Conservation (phyloP, 1,140 invertebrate species). For the Nylanderia fulva region DNA sequence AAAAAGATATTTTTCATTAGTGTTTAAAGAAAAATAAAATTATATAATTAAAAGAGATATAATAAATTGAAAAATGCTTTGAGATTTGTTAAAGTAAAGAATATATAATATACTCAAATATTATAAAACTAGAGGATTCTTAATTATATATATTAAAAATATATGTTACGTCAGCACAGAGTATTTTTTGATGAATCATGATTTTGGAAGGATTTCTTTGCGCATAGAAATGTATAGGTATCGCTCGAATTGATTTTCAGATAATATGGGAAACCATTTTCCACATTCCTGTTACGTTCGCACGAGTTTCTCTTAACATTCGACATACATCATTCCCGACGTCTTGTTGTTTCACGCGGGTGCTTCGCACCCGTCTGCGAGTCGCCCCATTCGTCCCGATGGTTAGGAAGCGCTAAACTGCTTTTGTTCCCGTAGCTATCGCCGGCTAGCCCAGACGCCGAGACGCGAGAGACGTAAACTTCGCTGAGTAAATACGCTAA, state of each 20-base stretch:
- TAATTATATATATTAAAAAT: too few relatives aligned
- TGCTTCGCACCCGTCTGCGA: background rate
- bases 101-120: too few relatives aligned
- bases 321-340: constrained; percentile 68
- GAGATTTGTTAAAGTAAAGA: background rate
- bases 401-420: constrained; percentile 55
- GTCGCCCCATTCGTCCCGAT: constrained; percentile 45
- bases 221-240: too few relatives aligned
- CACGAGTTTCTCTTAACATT: constrained; percentile 51
- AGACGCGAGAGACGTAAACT: constrained; percentile 57
- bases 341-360: constrained; percentile 34
- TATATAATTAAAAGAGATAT: too few relatives aligned
- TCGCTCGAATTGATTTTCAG: background rate
- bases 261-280: constrained; percentile 43
- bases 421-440: constrained; percentile 49
- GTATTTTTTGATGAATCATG: too few relatives aligned
- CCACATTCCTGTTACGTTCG: constrained; percentile 28
- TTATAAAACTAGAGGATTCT: too few relatives aligned
- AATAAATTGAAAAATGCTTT: too few relatives aligned
- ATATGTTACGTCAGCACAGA: too few relatives aligned
- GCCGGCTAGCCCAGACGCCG: constrained; percentile 29
- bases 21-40: too few relatives aligned
- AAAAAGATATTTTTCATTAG: too few relatives aligned
- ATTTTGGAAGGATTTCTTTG: too few relatives aligned
- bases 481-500: constrained; percentile 58